Conservation (phyloP, 2,888 invertebrate genomes). For the Penaeus monodon region DNA sequence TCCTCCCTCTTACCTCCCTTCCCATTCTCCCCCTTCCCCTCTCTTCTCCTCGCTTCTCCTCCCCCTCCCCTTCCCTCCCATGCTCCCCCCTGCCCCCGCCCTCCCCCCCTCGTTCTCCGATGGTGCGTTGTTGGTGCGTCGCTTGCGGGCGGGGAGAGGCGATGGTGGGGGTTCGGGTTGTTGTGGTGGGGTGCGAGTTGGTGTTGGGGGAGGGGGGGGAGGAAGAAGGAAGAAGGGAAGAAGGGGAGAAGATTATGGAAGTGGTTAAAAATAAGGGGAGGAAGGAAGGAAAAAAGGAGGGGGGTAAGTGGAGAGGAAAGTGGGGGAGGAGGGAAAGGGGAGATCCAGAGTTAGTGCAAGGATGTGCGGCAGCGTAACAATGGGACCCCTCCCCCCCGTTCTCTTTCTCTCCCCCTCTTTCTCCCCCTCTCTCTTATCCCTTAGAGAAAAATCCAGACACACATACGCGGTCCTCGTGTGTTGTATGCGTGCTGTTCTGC, state of each 20-base stretch:
- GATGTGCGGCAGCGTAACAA: too few relatives aligned
- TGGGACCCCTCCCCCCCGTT: neutral
- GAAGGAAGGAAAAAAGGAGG: neutral
- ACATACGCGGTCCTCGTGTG: neutral
- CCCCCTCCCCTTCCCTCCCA: too few relatives aligned
- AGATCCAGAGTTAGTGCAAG: neutral
- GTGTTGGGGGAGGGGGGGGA: neutral
- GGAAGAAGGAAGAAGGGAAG: constrained; percentile 6
- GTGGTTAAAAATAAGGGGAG: neutral
- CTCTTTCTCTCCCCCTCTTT: neutral
- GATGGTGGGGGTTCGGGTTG: neutral
- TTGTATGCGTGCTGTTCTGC: neutral
- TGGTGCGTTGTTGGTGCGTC: too few relatives aligned
- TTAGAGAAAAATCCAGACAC: neutral
- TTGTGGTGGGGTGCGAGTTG: neutral
- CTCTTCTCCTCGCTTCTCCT: too few relatives aligned
- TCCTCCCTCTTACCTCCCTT: too few relatives aligned
- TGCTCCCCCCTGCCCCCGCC: too few relatives aligned
- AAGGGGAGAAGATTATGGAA: neutral
- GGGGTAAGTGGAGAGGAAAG: neutral
- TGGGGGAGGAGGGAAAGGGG: constrained; percentile 10
- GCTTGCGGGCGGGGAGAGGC: neutral
- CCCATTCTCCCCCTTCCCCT: too few relatives aligned
- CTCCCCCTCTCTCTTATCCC: constrained; percentile 10
- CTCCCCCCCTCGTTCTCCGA: too few relatives aligned